These are phyloP conservation scores for Trematomus loennbergii DNA, from an alignment of 2,113 vertebrate genomes.

Conservation along the genomic window DNA sequence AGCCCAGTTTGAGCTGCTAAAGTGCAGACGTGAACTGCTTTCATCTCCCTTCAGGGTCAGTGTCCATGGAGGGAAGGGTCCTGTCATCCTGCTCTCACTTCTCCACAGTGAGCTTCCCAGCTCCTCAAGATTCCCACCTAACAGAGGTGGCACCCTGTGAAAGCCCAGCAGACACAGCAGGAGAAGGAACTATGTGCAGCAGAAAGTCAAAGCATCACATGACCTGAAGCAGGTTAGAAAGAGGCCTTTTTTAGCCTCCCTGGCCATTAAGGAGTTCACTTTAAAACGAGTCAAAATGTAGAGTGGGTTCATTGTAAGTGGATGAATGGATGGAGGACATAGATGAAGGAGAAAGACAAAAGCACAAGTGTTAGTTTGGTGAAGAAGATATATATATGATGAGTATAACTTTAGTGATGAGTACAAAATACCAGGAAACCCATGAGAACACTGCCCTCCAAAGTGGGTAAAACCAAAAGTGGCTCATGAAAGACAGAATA, in stretches of 20 bases:
- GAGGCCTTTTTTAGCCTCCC: slow-evolving; percentile 5
- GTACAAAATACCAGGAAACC: slow-evolving; percentile 12
- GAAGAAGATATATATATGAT: background rate
- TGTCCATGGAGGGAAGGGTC: slow-evolving; percentile 96
- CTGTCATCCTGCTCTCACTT: slow-evolving; percentile 92
- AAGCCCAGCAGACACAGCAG: slow-evolving; percentile 22
- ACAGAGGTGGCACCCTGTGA: slow-evolving; percentile 48
- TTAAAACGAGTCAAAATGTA: slow-evolving; percentile 10
- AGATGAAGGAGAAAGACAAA: background rate
- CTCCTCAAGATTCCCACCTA: slow-evolving; percentile 58
- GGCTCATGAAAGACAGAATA: slow-evolving; percentile 25
- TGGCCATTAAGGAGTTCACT: slow-evolving; percentile 31
- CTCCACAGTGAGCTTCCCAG: slow-evolving; percentile 50
- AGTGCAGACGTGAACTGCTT: slow-evolving; percentile 95
- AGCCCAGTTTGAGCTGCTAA: slow-evolving; percentile 83
- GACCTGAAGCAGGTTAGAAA: slow-evolving; percentile 18
- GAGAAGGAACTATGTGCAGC: slow-evolving; percentile 27
- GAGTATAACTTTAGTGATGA: background rate
- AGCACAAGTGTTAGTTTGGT: background rate
- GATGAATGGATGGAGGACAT: background rate
- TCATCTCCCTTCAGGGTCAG: slow-evolving; percentile 98
- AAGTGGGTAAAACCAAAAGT: slow-evolving; percentile 19
- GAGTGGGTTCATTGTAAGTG: background rate
- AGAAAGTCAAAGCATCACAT: slow-evolving; percentile 44
- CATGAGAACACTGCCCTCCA: slow-evolving; percentile 6